Evolutionary conservation across 1,140 invertebrate species (phyloP), one percentile per base, ranked within the genome.

Genomic region (Thaumetopoea pityocampa): DNA sequence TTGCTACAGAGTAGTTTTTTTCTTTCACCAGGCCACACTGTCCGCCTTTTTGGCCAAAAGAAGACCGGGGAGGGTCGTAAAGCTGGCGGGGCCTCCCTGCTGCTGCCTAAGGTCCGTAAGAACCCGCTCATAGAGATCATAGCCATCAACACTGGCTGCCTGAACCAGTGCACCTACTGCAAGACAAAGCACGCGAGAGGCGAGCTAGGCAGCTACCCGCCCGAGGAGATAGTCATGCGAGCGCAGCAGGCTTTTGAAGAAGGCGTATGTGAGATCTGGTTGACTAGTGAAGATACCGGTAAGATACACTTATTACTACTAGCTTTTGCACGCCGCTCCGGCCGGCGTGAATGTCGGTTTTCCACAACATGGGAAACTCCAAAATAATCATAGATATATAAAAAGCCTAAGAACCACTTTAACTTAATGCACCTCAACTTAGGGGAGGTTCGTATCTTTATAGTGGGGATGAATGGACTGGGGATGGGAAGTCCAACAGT

Each of bases 81-180:
- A 68, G 85, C 90, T 3, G 96, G 96, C 0, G 97, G 96, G 0
- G 94, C 96, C 0, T 89, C 92, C 0, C 82, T 99, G 0, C 85
- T 90, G 23, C 80, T 99, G 2, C 98, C 98, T 0, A 99, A 99
- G 88, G 93, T 99, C 4, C 86, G 98, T 33, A 93, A 94, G 67
- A 99, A 99, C 87, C 95, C 96, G 2, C 85, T 99, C 0, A 94
- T 99, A 49, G 98, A 99, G 88, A 99, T 99, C 33, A 98, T 99
- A 50, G 91, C 98, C 0, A 98, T 99, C 7, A 99, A 97, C 77
- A 98, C 96, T 1, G 98, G 97, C 0, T 99, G 98, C 70, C 82
- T 99, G 2, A 99, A 99, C 86, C 95, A 98, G 57, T 99, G 98
- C 73, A 99, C 98, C 0, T 99, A 99, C 71, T 99, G 98, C 67